Base-by-base conservation (phyloP, 2,888 invertebrate species). In the Leptogaster cylindrica region DNA sequence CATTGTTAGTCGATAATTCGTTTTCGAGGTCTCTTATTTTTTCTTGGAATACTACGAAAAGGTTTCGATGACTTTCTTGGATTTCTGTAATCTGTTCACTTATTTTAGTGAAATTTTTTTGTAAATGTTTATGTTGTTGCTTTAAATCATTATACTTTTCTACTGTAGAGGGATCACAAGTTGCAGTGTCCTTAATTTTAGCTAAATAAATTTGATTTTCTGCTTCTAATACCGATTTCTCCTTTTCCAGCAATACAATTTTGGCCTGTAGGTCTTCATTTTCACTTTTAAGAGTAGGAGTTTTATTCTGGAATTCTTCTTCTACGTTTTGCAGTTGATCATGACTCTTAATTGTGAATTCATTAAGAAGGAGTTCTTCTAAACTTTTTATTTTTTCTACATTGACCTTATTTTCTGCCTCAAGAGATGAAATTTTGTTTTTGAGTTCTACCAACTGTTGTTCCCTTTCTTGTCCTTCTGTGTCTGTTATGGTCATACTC, bases 251-350 rank as follows among this genome's bases (percentile, higher is more conserved):
- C 6, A 76, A 72, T 46, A 76, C 77, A 3, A 82, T 73, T 68
- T 80, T 79, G 64, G 79, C 75, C 66, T 81, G 79, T 27, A 78
- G 61, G 58, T 77, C 74, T 64, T 77, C 77, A 23, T 46, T 12
- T n/a, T 46, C 46, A 20, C 25, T 25, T n/a, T n/a, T n/a, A n/a
- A n/a, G n/a, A 2, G 46, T 23, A 10, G 10, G 23, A 5, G 46
- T n/a, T 58, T 78, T 79, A 1, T 73, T 71, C 1, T 6, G 3
- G 2, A 16, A 14, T 10, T 41, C 14, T 16, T 16, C 16, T 3
- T 14, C 18, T 16, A 18, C 14, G 3, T 41, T 3, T 14, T n/a
- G 14, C 20, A 14, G 10, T 16, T 6, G 41, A 2, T 41, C 5
- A 6, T 18, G 14, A 5, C 14, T 41, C 1, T 3, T 18, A 41